Percentiles rank a stretch among this genome's conserved stretches.
phyloP scores from a whole-genome alignment of 2,888 invertebrate species.

The Ectemnius continuus region DNA sequence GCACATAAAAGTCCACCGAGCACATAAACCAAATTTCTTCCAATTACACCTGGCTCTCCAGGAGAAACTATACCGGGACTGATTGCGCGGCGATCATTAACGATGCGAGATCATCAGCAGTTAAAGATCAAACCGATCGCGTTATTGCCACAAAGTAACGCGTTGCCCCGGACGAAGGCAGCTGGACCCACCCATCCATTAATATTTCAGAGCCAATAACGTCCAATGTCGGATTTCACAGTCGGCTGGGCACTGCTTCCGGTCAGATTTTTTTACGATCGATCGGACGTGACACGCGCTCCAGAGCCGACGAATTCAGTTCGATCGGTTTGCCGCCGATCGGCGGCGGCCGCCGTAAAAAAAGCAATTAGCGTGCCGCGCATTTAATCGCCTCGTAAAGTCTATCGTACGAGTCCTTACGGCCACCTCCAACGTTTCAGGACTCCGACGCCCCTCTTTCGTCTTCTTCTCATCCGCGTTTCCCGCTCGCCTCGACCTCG shows the following conservation, averaged over 20 bases:
- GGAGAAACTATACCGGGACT: constrained; percentile 1
- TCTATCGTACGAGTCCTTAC: constrained; percentile 43
- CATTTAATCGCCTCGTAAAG: constrained; percentile 71
- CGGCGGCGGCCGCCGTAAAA: constrained; percentile 45
- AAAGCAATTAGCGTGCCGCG: constrained; percentile 69
- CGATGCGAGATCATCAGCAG: constrained; percentile 8
- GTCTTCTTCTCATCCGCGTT: constrained; percentile 14
- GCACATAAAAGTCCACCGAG: constrained; percentile 5
- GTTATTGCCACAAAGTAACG: constrained; percentile 38
- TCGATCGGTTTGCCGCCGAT: constrained; percentile 32
- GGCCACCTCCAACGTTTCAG: constrained; percentile 12
- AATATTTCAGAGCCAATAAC: constrained; percentile 44
- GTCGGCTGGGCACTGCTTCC: constrained; percentile 36
- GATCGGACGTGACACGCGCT: constrained; percentile 42
- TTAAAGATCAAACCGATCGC: constrained; percentile 16
- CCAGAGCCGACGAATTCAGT: constrained; percentile 29
- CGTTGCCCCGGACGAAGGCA: neutral
- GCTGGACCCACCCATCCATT: constrained; percentile 34
- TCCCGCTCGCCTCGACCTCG: too few relatives aligned
- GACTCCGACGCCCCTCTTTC: constrained; percentile 9
- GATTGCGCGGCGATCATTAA: constrained; percentile 10
- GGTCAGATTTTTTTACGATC: constrained; percentile 50
- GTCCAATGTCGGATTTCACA: constrained; percentile 27
- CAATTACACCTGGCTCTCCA: constrained; percentile 1
- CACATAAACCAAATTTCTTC: constrained; percentile 14